Percentiles rank a stretch among this genome's conserved stretches.
phyloP scores from a whole-genome alignment of 2,113 vertebrate genomes.

The Amphilophus citrinellus region DNA sequence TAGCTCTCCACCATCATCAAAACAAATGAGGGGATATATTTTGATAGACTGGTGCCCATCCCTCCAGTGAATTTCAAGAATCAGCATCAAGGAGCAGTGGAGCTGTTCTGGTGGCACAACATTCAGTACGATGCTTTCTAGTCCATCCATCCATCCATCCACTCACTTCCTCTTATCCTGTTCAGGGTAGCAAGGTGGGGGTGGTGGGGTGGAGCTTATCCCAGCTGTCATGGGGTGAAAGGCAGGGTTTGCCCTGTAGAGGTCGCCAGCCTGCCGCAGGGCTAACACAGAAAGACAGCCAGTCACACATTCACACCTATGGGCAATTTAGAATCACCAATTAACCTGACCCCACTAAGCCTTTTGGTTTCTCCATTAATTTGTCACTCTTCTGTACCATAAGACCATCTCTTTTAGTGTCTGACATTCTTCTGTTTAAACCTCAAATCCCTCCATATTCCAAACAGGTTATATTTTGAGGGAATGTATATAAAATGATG shows the following conservation, averaged over 20 bases:
- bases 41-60: not conserved
- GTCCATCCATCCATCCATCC: too few species aligned
- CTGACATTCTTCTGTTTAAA: not conserved
- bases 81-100: not conserved
- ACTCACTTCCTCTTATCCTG: too few species aligned
- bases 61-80: not conserved
- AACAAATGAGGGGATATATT: not conserved
- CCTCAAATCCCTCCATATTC: not conserved
- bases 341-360: too few species aligned
- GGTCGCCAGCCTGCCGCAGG: too few species aligned
- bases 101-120: not conserved
- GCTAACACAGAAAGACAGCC: too few species aligned
- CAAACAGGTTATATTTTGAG: not conserved
- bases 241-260: too few species aligned
- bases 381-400: not conserved
- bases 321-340: too few species aligned
- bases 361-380: not conserved
- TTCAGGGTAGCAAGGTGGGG: too few species aligned
- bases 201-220: too few species aligned
- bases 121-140: not conserved
- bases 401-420: too few species aligned
- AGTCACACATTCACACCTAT: too few species aligned
- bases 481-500: not conserved
- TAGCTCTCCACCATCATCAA: not conserved
- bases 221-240: too few species aligned